Evolutionary conservation across 2,113 vertebrate genomes (phyloP).

Genomic region (Chunga burmeisteri): DNA sequence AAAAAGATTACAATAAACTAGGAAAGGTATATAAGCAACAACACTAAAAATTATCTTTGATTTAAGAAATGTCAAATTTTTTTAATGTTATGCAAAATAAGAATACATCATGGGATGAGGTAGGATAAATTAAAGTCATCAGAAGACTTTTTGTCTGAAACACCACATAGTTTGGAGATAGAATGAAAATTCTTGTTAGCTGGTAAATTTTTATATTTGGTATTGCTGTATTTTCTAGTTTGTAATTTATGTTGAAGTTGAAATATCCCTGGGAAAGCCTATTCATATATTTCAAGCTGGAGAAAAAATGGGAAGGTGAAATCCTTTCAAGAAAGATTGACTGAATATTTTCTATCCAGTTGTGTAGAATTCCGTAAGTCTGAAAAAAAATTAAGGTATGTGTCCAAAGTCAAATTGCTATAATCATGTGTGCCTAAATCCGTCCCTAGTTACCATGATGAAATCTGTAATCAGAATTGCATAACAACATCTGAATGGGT

Average conservation of each 20-base stretch:
- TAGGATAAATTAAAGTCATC: not conserved
- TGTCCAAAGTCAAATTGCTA: not conserved
- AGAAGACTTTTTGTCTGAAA: not conserved
- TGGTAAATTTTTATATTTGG: not conserved
- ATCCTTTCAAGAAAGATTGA: not conserved
- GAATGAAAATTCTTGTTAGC: not conserved
- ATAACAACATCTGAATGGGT: not conserved
- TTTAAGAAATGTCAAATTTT: not conserved
- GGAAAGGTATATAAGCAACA: not conserved
- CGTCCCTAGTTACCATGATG: not conserved
- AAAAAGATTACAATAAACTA: not conserved
- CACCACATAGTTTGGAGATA: not conserved
- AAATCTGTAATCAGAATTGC: slow-evolving; percentile 16
- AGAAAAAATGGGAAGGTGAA: not conserved
- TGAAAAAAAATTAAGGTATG: not conserved
- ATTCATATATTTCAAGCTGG: not conserved
- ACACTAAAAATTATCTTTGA: not conserved
- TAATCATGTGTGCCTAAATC: not conserved
- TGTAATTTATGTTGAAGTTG: not conserved
- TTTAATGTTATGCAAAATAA: not conserved
- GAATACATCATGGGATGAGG: not conserved
- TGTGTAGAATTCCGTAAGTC: not conserved
- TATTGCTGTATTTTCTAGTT: not conserved
- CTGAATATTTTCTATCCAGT: not conserved
- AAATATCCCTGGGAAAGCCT: not conserved